These are phyloP conservation scores for Rostratula benghalensis DNA, from an alignment of 2,113 vertebrate genomes.

Conservation along the genomic window DNA sequence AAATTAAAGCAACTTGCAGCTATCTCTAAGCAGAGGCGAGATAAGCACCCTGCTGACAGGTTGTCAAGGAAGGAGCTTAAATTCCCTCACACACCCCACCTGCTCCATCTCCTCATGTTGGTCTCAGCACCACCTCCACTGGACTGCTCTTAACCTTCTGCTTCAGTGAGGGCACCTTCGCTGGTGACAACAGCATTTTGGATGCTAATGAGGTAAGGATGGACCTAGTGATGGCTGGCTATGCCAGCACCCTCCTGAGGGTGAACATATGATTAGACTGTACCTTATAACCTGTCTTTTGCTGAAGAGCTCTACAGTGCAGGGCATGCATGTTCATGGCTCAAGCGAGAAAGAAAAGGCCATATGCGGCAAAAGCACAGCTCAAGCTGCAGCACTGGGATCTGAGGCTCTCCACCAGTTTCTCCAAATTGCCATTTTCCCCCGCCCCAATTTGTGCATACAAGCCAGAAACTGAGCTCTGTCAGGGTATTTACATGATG, in stretches of 20 bases:
- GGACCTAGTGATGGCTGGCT: background rate
- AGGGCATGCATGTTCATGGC: too few relatives aligned
- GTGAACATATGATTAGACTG: background rate
- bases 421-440: background rate
- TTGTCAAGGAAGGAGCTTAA: background rate
- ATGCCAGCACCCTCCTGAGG: background rate
- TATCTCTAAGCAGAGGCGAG: background rate
- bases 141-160: background rate
- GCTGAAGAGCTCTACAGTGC: background rate
- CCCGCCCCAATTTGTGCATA: rapidly evolving
- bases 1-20: background rate
- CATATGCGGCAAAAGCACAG: background rate
- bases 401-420: background rate
- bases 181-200: background rate
- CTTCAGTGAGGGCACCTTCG: background rate
- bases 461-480: background rate
- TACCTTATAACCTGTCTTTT: background rate
- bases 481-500: background rate
- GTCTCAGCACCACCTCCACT: background rate
- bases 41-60: rapidly evolving
- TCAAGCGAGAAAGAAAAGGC: background rate
- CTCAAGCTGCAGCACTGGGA: background rate
- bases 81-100: rapidly evolving
- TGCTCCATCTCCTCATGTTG: background rate
- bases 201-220: background rate